A percentile compares a stretch with the other conserved stretches of the same genome.
phyloP scores from a whole-genome alignment of 2,797 vertebrate species.

The Amniataba percoides region DNA sequence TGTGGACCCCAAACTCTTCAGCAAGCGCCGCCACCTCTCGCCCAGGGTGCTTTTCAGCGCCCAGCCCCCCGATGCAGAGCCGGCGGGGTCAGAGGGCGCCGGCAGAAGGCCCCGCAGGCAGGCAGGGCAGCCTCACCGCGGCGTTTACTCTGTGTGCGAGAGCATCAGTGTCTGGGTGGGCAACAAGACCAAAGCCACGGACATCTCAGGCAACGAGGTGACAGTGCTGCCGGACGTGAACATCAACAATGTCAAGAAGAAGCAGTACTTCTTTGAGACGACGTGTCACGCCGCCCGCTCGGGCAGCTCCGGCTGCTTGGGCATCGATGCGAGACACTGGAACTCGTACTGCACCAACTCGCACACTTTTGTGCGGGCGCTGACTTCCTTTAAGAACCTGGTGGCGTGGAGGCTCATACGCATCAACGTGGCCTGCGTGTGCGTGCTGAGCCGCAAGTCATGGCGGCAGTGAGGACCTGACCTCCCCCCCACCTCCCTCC shows the following conservation, averaged over 20 bases:
- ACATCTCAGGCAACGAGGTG: conserved; percentile 97
- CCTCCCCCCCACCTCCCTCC: no score
- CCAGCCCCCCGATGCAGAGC: conserved; percentile 87
- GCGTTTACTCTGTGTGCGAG: conserved; percentile 96
- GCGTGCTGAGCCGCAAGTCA: conserved; percentile 95
- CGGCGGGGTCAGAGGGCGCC: conserved; percentile 50
- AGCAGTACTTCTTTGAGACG: conserved; percentile 99
- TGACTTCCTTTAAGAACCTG: conserved; percentile 93
- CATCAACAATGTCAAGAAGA: conserved; percentile 94
- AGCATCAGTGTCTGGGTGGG: conserved; percentile 96
- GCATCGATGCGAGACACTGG: conserved; percentile 96
- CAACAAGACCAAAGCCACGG: conserved; percentile 96
- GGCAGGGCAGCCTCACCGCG: conserved; percentile 86
- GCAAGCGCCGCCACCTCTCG: conserved; percentile 89
- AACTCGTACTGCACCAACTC: conserved; percentile 99
- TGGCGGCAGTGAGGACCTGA: conserved; percentile 84
- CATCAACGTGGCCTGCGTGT: conserved; percentile 97
- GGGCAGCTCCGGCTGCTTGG: conserved; percentile 89
- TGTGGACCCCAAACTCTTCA: conserved; percentile 92
- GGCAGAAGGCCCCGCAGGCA: conserved; percentile 84
- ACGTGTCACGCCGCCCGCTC: conserved; percentile 88
- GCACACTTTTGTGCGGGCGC: conserved; percentile 95
- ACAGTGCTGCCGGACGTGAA: conserved; percentile 94
- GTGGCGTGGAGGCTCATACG: conserved; percentile 97
- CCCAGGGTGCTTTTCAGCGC: conserved; percentile 94